Percentiles rank a stretch among this genome's conserved stretches.
Evolutionary conservation across 64 coral and sea anemone species (phyloP).

Genomic region (Montipora foliosa): DNA sequence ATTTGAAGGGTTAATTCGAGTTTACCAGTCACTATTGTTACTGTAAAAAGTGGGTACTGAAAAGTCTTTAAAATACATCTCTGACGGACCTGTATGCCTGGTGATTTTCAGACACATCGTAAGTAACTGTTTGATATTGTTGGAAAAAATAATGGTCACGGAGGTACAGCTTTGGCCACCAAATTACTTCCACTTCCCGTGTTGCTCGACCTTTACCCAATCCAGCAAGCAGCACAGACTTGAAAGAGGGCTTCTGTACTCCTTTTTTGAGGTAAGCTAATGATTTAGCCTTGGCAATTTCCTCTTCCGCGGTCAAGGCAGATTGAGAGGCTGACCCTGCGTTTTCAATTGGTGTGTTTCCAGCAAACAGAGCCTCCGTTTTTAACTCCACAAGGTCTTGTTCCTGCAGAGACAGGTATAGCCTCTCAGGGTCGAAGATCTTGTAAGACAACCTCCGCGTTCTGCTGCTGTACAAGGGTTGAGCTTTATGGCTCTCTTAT

Average conservation of each 20-base stretch:
- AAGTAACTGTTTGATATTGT: too few species aligned
- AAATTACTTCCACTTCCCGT: conserved; percentile 25
- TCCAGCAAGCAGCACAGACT: conserved; percentile 16
- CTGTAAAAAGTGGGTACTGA: too few species aligned
- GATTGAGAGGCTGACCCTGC: background rate
- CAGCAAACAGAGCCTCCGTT: background rate
- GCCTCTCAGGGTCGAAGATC: background rate
- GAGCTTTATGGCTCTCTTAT: background rate
- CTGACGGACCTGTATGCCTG: too few species aligned
- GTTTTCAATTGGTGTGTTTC: background rate
- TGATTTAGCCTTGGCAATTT: background rate
- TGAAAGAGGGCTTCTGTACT: background rate
- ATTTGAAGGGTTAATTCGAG: too few species aligned
- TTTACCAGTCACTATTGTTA: too few species aligned
- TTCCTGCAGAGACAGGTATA: background rate
- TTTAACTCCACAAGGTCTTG: conserved; percentile 14
- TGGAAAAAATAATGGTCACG: too few species aligned
- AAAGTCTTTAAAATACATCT: too few species aligned
- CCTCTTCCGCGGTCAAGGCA: background rate
- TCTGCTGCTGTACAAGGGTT: conserved; percentile 2
- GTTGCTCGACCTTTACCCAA: conserved; percentile 15
- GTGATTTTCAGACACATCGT: too few species aligned
- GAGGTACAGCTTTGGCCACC: conserved; percentile 30
- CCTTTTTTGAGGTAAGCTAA: background rate
- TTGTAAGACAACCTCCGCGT: background rate